These are phyloP conservation scores for Gnathonemus echidnorhynchus DNA, from an alignment of 2,113 vertebrate genomes.

Conservation along the genomic window DNA sequence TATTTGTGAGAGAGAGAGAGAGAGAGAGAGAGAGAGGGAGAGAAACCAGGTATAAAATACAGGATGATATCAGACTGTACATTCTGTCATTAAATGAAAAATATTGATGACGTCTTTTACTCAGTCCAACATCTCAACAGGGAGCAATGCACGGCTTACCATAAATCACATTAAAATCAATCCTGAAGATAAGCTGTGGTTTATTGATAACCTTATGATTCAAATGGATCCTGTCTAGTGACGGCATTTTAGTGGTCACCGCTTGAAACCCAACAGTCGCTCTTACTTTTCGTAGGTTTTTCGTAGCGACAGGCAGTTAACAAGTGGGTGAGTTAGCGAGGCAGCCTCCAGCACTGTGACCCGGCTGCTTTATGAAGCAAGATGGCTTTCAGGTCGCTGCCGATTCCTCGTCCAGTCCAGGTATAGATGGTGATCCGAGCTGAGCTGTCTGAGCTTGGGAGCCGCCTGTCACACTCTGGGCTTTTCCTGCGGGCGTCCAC, in stretches of 20 bases:
- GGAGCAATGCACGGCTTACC: background rate
- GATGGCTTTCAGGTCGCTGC: background rate
- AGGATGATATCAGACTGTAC: background rate
- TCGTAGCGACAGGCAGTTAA: background rate
- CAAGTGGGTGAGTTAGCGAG: background rate
- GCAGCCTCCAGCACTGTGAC: background rate
- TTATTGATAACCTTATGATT: background rate
- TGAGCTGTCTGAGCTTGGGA: background rate
- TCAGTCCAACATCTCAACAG: background rate
- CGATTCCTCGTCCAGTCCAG: background rate
- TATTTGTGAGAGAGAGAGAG: background rate
- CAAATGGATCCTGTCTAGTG: background rate
- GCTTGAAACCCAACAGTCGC: background rate
- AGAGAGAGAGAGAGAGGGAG: too few species aligned
- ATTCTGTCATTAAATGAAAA: background rate
- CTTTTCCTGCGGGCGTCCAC: background rate
- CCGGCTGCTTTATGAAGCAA: too few species aligned
- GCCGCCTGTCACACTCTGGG: background rate
- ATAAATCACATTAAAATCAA: background rate
- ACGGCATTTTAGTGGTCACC: background rate
- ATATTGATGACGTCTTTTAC: background rate
- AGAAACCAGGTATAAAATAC: background rate
- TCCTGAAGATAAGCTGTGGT: background rate
- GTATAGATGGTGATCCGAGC: background rate
- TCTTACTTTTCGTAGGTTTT: background rate